A percentile compares a stretch with the other conserved stretches of the same genome.
Evolutionary conservation across 2,113 vertebrate genomes (phyloP).

Genomic region (Chitala chitala): DNA sequence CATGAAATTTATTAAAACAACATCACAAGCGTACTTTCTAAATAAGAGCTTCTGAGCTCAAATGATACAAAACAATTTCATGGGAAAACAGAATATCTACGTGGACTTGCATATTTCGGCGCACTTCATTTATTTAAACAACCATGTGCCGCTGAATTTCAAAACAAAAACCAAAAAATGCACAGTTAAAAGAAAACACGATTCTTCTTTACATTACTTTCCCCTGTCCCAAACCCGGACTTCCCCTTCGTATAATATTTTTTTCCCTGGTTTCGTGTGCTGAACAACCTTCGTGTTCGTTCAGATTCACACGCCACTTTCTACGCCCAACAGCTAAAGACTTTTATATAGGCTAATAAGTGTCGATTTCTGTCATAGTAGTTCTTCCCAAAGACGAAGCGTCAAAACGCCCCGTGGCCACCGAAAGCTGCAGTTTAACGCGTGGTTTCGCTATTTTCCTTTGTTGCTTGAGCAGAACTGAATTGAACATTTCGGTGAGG

Average conservation of each 20-base stretch:
- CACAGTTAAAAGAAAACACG: not conserved
- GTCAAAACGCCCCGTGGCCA: too few relatives aligned
- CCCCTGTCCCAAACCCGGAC: constrained; percentile 12
- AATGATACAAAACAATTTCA: too few relatives aligned
- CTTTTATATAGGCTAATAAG: not conserved
- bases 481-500: constrained; percentile 40
- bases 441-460: constrained; percentile 49
- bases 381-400: not conserved
- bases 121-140: too few relatives aligned
- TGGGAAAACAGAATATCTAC: too few relatives aligned
- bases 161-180: not conserved
- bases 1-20: too few relatives aligned
- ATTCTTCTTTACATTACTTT: not conserved
- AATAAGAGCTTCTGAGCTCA: too few relatives aligned
- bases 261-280: not conserved
- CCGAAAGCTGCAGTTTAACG: too few relatives aligned
- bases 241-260: not conserved
- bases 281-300: not conserved
- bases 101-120: too few relatives aligned
- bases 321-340: not conserved
- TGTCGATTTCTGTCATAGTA: not conserved
- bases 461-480: constrained; percentile 51
- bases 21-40: too few relatives aligned
- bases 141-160: too few relatives aligned
- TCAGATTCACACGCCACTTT: not conserved